Percentiles rank a stretch among this genome's conserved stretches.
Conservation (phyloP, 2,113 vertebrate species). For the Ceratotherium simum region DNA sequence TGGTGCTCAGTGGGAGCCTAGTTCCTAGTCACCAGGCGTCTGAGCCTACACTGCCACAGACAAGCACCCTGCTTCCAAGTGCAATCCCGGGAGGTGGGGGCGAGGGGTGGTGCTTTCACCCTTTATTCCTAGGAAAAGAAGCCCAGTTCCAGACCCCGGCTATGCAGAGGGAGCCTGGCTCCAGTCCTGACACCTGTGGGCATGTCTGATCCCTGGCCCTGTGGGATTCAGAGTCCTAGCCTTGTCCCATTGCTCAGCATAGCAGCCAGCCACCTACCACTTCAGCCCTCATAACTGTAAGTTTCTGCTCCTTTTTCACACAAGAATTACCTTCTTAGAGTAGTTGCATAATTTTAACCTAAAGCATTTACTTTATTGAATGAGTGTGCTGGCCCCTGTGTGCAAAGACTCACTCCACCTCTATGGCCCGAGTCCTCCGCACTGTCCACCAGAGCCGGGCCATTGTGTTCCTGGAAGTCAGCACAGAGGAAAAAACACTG, state of each 20-base stretch:
- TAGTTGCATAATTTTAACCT: neutral
- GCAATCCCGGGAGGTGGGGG: neutral
- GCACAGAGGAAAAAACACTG: neutral
- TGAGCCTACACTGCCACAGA: neutral
- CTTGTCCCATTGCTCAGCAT: neutral
- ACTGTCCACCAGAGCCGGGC: neutral
- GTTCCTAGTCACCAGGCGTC: neutral
- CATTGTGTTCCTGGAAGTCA: neutral
- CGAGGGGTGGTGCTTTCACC: no score
- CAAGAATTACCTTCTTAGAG: neutral
- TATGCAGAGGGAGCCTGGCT: neutral
- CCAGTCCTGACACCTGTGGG: neutral
- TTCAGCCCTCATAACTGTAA: neutral
- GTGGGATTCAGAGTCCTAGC: neutral
- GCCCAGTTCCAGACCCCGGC: neutral
- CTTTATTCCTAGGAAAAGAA: neutral
- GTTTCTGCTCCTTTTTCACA: neutral
- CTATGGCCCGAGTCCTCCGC: neutral
- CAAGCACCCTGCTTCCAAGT: neutral
- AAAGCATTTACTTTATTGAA: neutral
- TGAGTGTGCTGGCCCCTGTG: neutral
- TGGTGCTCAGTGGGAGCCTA: fast-evolving
- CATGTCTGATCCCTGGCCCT: neutral
- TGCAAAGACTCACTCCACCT: neutral
- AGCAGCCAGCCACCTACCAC: no score